Evolutionary conservation across 2,113 vertebrate genomes (phyloP).

Genomic region (Nasalis larvatus): DNA sequence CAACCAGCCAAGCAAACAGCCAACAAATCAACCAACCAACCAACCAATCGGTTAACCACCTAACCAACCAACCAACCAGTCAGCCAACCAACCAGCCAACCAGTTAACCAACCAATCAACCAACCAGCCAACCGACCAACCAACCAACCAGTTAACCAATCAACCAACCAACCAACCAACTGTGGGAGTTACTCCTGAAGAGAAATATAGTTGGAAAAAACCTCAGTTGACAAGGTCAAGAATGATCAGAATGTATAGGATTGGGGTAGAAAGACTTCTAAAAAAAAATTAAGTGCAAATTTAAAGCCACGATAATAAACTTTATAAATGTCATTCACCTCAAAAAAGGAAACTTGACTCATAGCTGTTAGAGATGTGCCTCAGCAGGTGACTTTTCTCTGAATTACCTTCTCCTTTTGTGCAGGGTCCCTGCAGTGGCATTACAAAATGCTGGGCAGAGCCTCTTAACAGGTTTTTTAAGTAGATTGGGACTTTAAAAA

Average conservation of each 20-base stretch:
- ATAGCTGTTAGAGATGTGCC: neutral
- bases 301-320: neutral
- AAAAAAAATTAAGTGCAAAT: neutral
- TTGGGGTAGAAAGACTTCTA: neutral
- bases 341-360: neutral
- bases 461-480: neutral
- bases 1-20: too few species aligned
- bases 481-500: neutral
- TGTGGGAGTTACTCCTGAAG: neutral
- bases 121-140: too few species aligned
- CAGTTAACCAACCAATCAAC: too few species aligned
- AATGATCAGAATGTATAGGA: neutral
- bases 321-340: neutral
- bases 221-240: neutral
- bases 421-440: neutral
- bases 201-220: neutral
- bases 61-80: rapidly evolving
- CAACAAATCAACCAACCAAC: too few species aligned
- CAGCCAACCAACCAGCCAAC: rapidly evolving
- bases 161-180: neutral
- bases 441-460: neutral
- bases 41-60: too few species aligned
- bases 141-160: too few species aligned
- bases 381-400: neutral
- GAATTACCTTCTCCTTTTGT: rapidly evolving